Percentiles rank a stretch among this genome's conserved stretches.
Evolutionary conservation across 2,113 vertebrate genomes (phyloP).

Genomic region (Lasiurus borealis): DNA sequence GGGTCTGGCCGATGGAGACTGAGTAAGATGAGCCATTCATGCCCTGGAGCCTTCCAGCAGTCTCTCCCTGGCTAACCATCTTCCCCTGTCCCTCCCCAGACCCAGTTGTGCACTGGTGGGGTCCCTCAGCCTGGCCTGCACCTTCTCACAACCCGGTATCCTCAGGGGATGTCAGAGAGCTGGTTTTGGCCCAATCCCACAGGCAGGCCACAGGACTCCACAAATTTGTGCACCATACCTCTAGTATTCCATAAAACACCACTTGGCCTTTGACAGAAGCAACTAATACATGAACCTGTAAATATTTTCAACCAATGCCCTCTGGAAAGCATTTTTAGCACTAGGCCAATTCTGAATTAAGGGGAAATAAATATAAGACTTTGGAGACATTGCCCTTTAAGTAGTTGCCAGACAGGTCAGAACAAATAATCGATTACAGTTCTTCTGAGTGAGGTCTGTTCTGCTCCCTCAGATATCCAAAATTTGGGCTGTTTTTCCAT

Average conservation of each 20-base stretch:
- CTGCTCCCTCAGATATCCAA: not conserved
- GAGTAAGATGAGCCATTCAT: too few species aligned
- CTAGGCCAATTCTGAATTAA: not conserved
- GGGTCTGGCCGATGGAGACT: too few species aligned
- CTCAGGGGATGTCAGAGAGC: too few species aligned
- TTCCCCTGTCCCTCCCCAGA: too few species aligned
- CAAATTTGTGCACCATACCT: too few species aligned
- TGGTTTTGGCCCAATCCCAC: too few species aligned
- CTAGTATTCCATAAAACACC: not conserved
- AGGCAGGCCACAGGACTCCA: too few species aligned
- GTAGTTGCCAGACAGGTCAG: not conserved
- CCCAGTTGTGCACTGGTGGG: too few species aligned
- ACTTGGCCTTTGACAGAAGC: not conserved
- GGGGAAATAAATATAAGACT: not conserved
- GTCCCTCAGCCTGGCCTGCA: too few species aligned
- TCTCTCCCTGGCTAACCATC: too few species aligned
- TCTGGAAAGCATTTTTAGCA: slow-evolving; percentile 2
- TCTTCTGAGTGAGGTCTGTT: slow-evolving; percentile 30
- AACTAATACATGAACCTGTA: slow-evolving; percentile 20
- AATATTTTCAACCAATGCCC: slow-evolving; percentile 31
- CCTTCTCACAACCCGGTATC: too few species aligned
- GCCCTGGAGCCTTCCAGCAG: too few species aligned
- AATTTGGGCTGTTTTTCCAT: slow-evolving; percentile 5
- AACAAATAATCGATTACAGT: slow-evolving; percentile 48
- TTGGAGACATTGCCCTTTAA: not conserved